Percentiles rank a stretch among this genome's conserved stretches.
These are phyloP conservation scores for Muntiacus reevesi DNA, from an alignment of 2,113 vertebrate species.

Conservation along the genomic window DNA sequence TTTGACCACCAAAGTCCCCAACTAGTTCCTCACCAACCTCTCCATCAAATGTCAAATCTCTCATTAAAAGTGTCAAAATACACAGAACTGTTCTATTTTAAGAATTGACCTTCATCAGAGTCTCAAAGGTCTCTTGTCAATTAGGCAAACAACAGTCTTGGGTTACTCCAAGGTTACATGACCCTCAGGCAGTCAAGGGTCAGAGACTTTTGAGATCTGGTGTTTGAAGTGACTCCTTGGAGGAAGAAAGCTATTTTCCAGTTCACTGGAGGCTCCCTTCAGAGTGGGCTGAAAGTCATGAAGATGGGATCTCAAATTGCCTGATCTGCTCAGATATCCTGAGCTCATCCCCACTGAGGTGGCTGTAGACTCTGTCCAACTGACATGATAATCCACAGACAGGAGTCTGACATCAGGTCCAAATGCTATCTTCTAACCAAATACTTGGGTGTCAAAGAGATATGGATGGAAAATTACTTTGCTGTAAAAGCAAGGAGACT, in stretches of 20 bases:
- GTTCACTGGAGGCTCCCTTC: background rate
- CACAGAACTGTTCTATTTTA: too few relatives aligned
- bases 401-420: background rate
- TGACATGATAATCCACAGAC: background rate
- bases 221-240: background rate
- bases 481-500: background rate
- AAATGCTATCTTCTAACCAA: conserved; percentile 5
- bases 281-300: background rate
- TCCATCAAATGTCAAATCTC: background rate
- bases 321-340: background rate
- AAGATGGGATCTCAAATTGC: background rate
- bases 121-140: background rate
- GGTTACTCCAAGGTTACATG: conserved; percentile 1
- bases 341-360: background rate
- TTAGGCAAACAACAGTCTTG: background rate
- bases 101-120: background rate
- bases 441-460: background rate
- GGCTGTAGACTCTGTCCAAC: background rate
- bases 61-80: background rate
- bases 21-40: background rate
- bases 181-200: background rate
- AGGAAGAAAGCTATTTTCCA: background rate
- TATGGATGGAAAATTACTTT: background rate
- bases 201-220: background rate
- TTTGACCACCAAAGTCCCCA: background rate